Base-by-base conservation (phyloP, 1,140 invertebrate species). In the Drosophila tropicalis region DNA sequence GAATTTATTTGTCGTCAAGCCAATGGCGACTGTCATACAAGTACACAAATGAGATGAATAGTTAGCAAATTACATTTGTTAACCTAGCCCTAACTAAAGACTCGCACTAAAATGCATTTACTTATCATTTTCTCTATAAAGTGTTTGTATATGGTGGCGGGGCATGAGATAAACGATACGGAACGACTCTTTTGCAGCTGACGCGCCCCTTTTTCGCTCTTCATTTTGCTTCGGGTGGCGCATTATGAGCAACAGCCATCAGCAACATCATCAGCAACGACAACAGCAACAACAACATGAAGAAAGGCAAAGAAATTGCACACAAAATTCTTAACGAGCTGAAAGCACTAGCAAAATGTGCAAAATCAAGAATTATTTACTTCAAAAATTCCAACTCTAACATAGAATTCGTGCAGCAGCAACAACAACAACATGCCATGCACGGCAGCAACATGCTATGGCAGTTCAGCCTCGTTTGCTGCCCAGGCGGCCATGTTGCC, bases 401-500 rank as follows among this genome's bases (percentile, higher is more conserved):
- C 85, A 90, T 90, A 85, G 85, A 89, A 89, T 90, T 90, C 85
- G 85, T 90, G 85, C 85, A 79, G 62, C 66, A 36, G 22, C 36
- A 39, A 12, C 36, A 39, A 12, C 7, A 36, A 36, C 34, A 36
- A 36, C 73, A 76, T 76, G 73, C 72, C 72, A 77, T 67, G 72
- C 63, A 78, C 74, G 65, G 76, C 76, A 79, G 77, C 76, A 79
- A 89, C 84, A 89, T 89, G 84, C 81, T 90, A 90, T 78, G 84
- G 74, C 75, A 90, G 85, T 90, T 90, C 85, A 90, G 86, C 78
- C 86, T 90, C 81, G 85, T 90, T 90, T 90, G 72, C 86, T 90
- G 84, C 81, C 83, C 84, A 90, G 81, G 84, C 85, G 81, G 84
- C 85, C 84, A 86, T 90, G 84, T 87, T 87, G 36, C 55, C 13